Evolutionary conservation across 2,113 vertebrate species (phyloP).

Genomic region (Agelaius tricolor): DNA sequence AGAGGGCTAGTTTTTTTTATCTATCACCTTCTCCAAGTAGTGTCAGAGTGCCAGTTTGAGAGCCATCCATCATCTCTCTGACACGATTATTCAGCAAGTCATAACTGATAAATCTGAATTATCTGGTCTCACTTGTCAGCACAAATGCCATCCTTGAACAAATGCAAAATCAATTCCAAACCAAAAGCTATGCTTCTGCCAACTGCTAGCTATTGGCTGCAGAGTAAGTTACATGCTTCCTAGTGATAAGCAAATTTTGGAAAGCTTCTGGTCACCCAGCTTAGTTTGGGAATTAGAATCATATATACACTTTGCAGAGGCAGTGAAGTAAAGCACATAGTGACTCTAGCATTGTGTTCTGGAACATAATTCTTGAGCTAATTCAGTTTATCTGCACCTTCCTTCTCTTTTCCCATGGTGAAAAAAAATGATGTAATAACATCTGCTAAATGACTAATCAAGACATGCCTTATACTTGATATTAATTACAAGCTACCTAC

Average conservation of each 20-base stretch:
- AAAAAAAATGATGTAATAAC: neutral
- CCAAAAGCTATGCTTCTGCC: constrained; percentile 30
- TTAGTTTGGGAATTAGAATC: constrained; percentile 52
- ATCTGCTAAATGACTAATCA: neutral
- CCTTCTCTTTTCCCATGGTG: neutral
- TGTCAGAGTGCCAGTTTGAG: neutral
- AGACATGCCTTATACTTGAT: neutral
- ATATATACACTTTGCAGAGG: neutral
- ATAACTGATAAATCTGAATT: constrained; percentile 56
- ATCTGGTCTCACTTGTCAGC: constrained; percentile 51
- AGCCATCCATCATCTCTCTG: constrained; percentile 1
- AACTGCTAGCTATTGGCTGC: constrained; percentile 29
- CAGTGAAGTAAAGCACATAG: neutral
- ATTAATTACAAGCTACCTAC: neutral
- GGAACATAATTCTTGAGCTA: neutral
- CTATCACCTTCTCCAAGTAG: neutral
- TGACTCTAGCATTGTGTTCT: neutral
- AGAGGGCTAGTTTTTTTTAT: neutral
- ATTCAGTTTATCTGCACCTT: neutral
- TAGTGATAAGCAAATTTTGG: constrained; percentile 38
- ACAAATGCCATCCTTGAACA: constrained; percentile 45
- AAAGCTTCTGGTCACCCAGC: constrained; percentile 29
- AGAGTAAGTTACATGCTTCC: constrained; percentile 43
- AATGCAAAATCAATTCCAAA: constrained; percentile 67
- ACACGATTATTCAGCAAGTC: constrained; percentile 59